phyloP scores from a whole-genome alignment of 2,797 vertebrate species.

The Xiphophorus birchmanni region DNA sequence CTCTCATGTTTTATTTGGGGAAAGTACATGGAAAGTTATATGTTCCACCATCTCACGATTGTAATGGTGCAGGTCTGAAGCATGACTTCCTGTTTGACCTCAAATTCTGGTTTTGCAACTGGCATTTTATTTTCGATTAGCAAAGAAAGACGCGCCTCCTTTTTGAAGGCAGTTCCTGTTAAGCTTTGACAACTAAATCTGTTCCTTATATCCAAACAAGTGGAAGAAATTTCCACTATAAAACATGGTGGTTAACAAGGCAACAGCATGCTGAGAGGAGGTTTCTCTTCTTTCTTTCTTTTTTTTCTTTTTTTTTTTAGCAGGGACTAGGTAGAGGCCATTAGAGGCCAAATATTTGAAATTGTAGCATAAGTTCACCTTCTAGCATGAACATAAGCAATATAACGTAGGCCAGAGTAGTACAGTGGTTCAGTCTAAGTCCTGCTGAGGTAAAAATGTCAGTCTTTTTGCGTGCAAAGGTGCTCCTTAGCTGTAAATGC shows the following conservation, averaged over 20 bases:
- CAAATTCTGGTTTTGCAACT: constrained; percentile 10
- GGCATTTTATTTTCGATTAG: neutral
- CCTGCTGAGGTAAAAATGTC: neutral
- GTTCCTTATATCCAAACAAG: neutral
- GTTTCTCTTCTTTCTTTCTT: neutral
- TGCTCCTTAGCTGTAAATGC: neutral
- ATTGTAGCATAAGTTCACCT: neutral
- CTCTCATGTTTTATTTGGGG: neutral
- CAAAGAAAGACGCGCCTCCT: neutral
- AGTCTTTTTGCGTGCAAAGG: neutral
- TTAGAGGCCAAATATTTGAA: neutral
- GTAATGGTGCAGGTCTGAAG: neutral
- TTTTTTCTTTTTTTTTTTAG: neutral
- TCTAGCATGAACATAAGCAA: neutral
- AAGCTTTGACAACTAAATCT: neutral
- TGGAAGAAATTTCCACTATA: neutral
- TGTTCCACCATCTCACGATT: neutral
- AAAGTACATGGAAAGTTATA: neutral
- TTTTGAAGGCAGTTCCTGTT: neutral
- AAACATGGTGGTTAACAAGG: neutral
- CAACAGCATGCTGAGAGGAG: neutral
- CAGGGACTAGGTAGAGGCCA: neutral
- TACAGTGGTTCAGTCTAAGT: neutral
- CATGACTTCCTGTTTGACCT: constrained; percentile 1
- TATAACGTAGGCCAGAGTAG: neutral